Evolutionary conservation across 2,888 invertebrate genomes (phyloP).

Genomic region (Myopa testacea): DNA sequence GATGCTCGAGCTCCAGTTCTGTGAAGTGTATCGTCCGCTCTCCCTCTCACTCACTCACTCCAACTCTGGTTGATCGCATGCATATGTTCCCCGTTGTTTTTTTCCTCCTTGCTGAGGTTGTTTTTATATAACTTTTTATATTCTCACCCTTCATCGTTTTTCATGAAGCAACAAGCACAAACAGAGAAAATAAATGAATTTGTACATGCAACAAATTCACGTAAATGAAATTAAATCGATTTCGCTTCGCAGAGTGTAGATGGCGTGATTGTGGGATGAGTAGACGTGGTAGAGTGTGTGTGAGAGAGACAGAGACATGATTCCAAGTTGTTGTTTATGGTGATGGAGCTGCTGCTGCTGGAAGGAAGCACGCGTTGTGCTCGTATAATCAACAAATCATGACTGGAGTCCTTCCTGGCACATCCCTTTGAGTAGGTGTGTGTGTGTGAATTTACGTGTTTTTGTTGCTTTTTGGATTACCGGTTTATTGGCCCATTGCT

Average conservation of each 20-base stretch:
- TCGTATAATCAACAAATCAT: not conserved
- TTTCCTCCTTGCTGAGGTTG: no score
- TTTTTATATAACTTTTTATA: no score
- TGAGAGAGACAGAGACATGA: not conserved
- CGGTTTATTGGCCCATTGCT: not conserved
- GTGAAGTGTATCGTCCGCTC: no score
- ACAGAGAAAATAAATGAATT: conserved; percentile 13
- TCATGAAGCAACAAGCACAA: not conserved
- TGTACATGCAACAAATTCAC: conserved; percentile 59
- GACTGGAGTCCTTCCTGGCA: not conserved
- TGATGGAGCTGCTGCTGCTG: not conserved
- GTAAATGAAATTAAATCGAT: conserved; percentile 65
- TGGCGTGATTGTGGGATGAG: not conserved
- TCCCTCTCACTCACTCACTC: no score
- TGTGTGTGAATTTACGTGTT: not conserved
- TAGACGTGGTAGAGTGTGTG: not conserved
- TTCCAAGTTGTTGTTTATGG: no score
- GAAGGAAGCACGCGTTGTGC: not conserved
- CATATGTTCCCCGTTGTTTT: no score
- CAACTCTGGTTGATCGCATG: no score
- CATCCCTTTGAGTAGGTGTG: not conserved
- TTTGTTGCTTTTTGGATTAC: not conserved
- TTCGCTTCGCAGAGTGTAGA: conserved; percentile 40
- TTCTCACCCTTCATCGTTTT: no score
- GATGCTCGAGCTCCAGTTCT: no score